These are phyloP conservation scores for Sinhomidia bicolor DNA, from an alignment of 2,888 invertebrate genomes.

Conservation along the genomic window DNA sequence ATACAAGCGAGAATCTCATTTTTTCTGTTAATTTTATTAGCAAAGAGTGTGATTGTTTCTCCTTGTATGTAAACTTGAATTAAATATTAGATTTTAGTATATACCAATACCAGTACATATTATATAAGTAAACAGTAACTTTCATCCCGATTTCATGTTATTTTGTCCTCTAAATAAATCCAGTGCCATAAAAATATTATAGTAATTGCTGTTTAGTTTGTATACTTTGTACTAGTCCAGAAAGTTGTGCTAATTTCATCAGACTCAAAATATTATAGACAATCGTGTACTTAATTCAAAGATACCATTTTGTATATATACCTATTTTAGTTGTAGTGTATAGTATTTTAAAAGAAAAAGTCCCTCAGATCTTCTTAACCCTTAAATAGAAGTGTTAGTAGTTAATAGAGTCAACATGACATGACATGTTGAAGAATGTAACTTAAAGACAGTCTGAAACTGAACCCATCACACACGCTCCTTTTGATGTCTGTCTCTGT, in stretches of 20 bases:
- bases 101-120: no score
- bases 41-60: no score
- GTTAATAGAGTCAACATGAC: no score
- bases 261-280: not conserved
- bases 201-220: not conserved
- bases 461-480: not conserved
- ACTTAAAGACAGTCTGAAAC: constrained; percentile 27
- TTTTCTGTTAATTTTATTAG: no score
- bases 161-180: no score
- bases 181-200: no score
- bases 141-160: no score
- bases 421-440: not conserved
- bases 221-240: not conserved
- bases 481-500: not conserved
- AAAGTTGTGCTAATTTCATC: not conserved
- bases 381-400: not conserved
- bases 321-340: not conserved
- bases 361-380: not conserved
- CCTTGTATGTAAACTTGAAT: no score
- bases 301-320: not conserved
- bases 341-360: not conserved
- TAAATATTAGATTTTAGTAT: no score
- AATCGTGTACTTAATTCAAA: not conserved
- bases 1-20: no score
- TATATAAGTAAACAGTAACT: no score